Evolutionary conservation across 2,888 invertebrate species (phyloP).

Genomic region (Lissocephala sabroskyi): DNA sequence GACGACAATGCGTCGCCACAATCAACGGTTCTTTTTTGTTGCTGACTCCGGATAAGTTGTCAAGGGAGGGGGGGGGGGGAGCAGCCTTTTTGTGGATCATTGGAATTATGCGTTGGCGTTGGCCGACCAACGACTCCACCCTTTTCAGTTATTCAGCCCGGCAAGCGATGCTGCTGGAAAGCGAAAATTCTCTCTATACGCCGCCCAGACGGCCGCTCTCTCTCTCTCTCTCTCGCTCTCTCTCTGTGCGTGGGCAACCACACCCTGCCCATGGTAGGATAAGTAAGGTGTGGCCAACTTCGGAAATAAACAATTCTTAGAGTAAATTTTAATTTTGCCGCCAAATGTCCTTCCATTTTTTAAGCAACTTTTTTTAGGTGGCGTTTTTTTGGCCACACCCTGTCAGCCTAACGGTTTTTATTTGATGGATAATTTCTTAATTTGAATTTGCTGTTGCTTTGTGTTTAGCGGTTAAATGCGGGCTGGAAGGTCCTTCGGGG

Average conservation of each 20-base stretch:
- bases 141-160: conserved; percentile 35
- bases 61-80: too few species aligned
- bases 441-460: too few species aligned
- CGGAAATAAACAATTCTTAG: too few species aligned
- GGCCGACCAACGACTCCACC: conserved; percentile 42
- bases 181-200: conserved; percentile 40
- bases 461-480: conserved; percentile 39
- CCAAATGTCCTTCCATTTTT: conserved; percentile 8
- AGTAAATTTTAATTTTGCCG: too few species aligned
- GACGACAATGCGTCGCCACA: conserved; percentile 46
- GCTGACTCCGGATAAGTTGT: too few species aligned
- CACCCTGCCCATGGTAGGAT: too few species aligned
- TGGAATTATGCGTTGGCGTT: conserved; percentile 45
- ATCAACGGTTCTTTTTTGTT: too few species aligned
- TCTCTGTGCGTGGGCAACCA: conserved; percentile 39
- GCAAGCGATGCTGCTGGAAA: conserved; percentile 40
- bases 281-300: too few species aligned
- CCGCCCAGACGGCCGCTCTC: conserved; percentile 10
- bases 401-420: conserved; percentile 6
- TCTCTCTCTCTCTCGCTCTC: conserved; percentile 17
- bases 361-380: too few species aligned
- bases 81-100: conserved; percentile 59
- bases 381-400: conserved; percentile 26
- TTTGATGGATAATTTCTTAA: too few species aligned
- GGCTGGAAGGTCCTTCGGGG: conserved; percentile 4